phyloP scores from a whole-genome alignment of 2,888 invertebrate genomes.

The Eilema griseolum region DNA sequence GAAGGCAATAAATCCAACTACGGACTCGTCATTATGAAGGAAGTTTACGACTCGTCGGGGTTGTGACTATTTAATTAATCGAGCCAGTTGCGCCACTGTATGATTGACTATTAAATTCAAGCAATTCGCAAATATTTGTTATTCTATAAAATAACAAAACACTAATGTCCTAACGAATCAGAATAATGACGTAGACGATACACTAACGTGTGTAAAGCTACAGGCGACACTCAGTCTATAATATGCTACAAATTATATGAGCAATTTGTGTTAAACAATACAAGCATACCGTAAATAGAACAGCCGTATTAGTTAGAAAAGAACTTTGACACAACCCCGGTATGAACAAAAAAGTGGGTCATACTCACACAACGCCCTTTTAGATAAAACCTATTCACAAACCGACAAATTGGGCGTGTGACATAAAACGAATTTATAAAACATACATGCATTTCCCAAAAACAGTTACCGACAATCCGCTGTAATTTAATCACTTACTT shows the following conservation, averaged over 20 bases:
- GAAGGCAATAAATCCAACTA: constrained; percentile 41
- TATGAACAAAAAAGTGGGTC: constrained; percentile 13
- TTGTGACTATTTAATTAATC: constrained; percentile 21
- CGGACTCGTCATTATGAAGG: constrained; percentile 54
- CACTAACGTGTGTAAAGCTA: not conserved
- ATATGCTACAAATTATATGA: not conserved
- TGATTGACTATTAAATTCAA: not conserved
- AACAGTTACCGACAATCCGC: constrained; percentile 2
- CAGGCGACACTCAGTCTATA: not conserved
- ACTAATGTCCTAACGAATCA: not conserved
- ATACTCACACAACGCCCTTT: constrained; percentile 12
- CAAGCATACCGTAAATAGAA: constrained; percentile 4
- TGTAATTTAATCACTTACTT: constrained; percentile 19
- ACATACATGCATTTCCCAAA: constrained; percentile 14
- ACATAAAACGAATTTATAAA: constrained; percentile 11
- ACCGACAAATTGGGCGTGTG: constrained; percentile 6
- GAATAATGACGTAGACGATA: no score
- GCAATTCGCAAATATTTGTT: not conserved
- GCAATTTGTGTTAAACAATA: not conserved
- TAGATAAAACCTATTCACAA: constrained; percentile 12
- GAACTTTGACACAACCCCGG: not conserved
- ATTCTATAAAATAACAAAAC: not conserved
- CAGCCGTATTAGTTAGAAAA: not conserved
- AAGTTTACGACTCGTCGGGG: constrained; percentile 60
- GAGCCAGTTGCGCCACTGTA: constrained; percentile 14